Evolutionary conservation across 2,113 vertebrate genomes (phyloP), one percentile per base, ranked within the genome.

Genomic region (Abramis brama): DNA sequence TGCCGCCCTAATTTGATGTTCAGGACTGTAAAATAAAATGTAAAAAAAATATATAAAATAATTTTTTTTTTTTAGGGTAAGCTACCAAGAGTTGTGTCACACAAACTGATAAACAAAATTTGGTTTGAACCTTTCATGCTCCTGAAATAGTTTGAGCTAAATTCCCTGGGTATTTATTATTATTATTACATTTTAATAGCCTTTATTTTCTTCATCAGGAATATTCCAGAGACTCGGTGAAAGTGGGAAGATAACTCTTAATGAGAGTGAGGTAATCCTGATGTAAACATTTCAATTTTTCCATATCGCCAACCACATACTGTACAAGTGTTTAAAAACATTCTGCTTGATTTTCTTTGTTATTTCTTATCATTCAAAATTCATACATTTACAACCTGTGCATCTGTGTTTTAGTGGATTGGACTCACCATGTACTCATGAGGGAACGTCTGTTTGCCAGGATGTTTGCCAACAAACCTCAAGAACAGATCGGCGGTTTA

Each of bases 221-320:
- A 92, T 94, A 79, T 94, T 92, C 68, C 79, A 81, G 64, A 84
- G 88, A 19, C 36, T 30, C 27, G 1, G 27, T 30, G 27, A 92
- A 21, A 91, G 91, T 83, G 90, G 85, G 21, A 7, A 11, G 21
- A 89, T 94, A 77, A 82, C 7, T 50, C 92, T 94, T 43, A 19
- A 2, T 6, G 87, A 90, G 79, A 79, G 88, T 2, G 94, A 94
- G 91, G 94, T 94, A 87, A 89, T 45, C 3, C n/a, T 59, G 57
- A 0, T 9, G 83, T 90, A 23, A 55, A 77, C 7, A 70, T 88
- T 25, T 68, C 87, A 30, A 30, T 60, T 75, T 50, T 60, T 1
- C 10, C 10, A 33, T 13, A 57, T 78, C 17, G 6, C 8, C 9
- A 57, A 55, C 10, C 15, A 55, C 7, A 8, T 68, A 19, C 64